Percentiles rank a stretch among this genome's conserved stretches.
phyloP scores from a whole-genome alignment of 2,888 invertebrate species.

The Odontomyia ornata region DNA sequence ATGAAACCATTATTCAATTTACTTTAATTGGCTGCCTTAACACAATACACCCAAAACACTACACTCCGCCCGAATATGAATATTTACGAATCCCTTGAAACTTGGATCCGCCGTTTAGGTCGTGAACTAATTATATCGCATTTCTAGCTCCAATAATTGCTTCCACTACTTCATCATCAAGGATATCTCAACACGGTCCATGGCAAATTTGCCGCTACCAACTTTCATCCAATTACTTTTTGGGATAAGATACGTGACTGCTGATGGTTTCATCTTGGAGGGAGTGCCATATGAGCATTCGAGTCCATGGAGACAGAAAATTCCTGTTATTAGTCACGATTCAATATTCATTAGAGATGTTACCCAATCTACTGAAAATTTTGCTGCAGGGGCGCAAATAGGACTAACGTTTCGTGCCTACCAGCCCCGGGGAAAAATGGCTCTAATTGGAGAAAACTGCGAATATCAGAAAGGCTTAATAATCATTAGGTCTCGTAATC shows the following conservation, averaged over 20 bases:
- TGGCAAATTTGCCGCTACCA: neutral
- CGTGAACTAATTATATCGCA: too few species aligned
- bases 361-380: neutral
- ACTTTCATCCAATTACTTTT: neutral
- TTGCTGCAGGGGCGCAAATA: neutral
- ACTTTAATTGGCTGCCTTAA: too few species aligned
- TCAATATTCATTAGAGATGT: conserved; percentile 20
- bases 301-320: neutral
- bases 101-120: too few species aligned
- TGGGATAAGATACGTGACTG: neutral
- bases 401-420: neutral
- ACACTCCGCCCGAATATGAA: too few species aligned
- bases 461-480: neutral
- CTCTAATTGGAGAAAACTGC: neutral
- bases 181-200: too few species aligned
- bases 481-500: neutral
- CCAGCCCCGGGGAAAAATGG: neutral
- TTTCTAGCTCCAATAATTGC: too few species aligned
- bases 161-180: too few species aligned
- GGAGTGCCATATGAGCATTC: neutral
- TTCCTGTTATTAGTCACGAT: conserved; percentile 14
- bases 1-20: too few species aligned
- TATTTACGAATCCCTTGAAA: too few species aligned
- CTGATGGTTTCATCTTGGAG: neutral
- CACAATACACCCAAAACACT: too few species aligned